Base-by-base conservation (phyloP, 2,888 invertebrate species). In the Urechis unicinctus region DNA sequence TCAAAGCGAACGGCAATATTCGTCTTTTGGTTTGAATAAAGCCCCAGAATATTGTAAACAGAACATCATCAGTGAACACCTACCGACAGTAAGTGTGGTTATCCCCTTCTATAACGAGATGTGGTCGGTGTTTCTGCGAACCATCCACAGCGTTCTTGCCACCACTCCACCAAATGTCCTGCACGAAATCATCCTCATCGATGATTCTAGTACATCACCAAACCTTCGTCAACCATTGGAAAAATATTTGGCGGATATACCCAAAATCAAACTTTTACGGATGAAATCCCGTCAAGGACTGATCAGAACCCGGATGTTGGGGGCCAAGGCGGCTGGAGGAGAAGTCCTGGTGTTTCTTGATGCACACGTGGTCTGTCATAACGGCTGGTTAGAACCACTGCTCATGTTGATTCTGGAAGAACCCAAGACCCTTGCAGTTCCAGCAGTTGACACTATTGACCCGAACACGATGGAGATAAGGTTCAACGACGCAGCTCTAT, bases 51-150 rank as follows among this genome's bases (percentile, higher is more conserved):
- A 36, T 13, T 9, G 17, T 9, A 13, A 17, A 13, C 17, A 9
- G 9, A 36, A 17, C 9, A 36, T 36, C 36, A 36, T 13, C 9
- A 13, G 9, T 9, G 17, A 9, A 13, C 17, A 9, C 9, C 9
- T 17, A 24, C 61, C 62, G 2, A 43, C 28, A n/a, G 59, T 50
- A 2, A 57, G 49, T 30, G 36, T 62, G 25, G 50, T 62, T 46
- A 59, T 62, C n/a, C 62, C 62, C 1, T 62, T 62, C 56, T 52
- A 62, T 47, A 58, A 62, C 47, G 62, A 62, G 30, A 54, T 59
- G 2, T 62, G 61, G 62, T 62, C 62, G 17, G 55, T 60, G 44
- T 42, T 62, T n/a, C 52, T 62, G 43, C 25, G 62, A 28, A 51
- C 59, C 5, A 17, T 62, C 1, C 53, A 57, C 41, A 60, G 61